Percentiles rank a stretch among this genome's conserved stretches.
Evolutionary conservation across 2,797 vertebrate species (phyloP).

Genomic region (Aeoliscus strigatus): DNA sequence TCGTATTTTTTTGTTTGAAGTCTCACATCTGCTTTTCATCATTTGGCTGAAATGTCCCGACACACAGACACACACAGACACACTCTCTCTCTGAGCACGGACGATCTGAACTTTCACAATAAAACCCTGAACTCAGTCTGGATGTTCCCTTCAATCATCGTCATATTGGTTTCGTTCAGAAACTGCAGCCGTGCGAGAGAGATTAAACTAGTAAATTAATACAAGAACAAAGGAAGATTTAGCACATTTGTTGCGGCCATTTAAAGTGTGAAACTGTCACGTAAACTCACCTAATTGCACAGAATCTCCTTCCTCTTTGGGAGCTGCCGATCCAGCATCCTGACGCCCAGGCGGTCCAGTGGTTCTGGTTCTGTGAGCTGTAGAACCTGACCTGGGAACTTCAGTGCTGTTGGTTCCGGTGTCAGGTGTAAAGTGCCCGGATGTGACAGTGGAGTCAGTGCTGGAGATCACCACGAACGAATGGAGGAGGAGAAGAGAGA

Average conservation of each 20-base stretch:
- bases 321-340: conserved; percentile 10
- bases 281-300: conserved; percentile 55
- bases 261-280: too few species aligned
- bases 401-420: conserved; percentile 3
- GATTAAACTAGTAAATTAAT: too few species aligned
- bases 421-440: neutral
- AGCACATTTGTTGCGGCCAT: too few species aligned
- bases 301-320: conserved; percentile 32
- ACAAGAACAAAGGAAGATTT: too few species aligned
- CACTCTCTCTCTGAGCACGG: too few species aligned
- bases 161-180: too few species aligned
- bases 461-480: neutral
- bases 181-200: too few species aligned
- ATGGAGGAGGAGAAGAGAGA: conserved; percentile 21
- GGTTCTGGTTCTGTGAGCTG: conserved; percentile 9
- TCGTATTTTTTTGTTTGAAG: conserved; percentile 1
- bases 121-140: too few species aligned
- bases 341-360: conserved; percentile 19
- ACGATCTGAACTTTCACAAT: too few species aligned
- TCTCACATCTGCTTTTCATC: conserved; percentile 53
- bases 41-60: conserved; percentile 19
- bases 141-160: too few species aligned
- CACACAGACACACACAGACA: too few species aligned
- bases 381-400: conserved; percentile 13
- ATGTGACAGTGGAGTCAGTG: neutral